phyloP scores from a whole-genome alignment of 2,888 invertebrate genomes.

The Agrypnus murinus region DNA sequence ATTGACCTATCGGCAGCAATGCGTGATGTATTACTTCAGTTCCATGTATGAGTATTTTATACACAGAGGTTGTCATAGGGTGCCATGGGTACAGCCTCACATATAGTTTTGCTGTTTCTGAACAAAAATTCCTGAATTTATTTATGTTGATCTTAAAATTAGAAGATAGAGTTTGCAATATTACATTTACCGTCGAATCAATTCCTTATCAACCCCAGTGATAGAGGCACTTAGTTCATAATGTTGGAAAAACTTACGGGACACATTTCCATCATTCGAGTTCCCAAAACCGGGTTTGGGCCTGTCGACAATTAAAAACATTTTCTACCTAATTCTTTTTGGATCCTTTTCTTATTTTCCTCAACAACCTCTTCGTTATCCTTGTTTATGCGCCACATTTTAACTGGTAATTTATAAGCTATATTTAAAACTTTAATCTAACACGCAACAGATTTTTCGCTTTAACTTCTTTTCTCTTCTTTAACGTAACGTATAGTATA shows the following conservation, averaged over 20 bases:
- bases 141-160: constrained; percentile 35
- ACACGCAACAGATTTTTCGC: too few relatives aligned
- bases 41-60: constrained; percentile 46
- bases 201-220: background rate
- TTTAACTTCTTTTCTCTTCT: too few relatives aligned
- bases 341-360: background rate
- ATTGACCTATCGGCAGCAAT: constrained; percentile 42
- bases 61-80: constrained; percentile 36
- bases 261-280: constrained; percentile 48
- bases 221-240: background rate
- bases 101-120: constrained; percentile 39
- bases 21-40: constrained; percentile 40
- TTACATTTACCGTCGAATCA: constrained; percentile 37
- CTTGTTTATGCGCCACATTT: background rate
- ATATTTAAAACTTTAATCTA: background rate
- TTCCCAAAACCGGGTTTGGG: constrained; percentile 60
- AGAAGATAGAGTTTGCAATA: constrained; percentile 45
- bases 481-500: too few relatives aligned
- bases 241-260: background rate
- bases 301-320: constrained; percentile 25
- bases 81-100: constrained; percentile 44
- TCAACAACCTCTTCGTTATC: background rate
- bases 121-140: constrained; percentile 33
- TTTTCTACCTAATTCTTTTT: background rate
- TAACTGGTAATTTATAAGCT: background rate